Conservation (phyloP, 2,113 vertebrate species). For the Desmodus rotundus region DNA sequence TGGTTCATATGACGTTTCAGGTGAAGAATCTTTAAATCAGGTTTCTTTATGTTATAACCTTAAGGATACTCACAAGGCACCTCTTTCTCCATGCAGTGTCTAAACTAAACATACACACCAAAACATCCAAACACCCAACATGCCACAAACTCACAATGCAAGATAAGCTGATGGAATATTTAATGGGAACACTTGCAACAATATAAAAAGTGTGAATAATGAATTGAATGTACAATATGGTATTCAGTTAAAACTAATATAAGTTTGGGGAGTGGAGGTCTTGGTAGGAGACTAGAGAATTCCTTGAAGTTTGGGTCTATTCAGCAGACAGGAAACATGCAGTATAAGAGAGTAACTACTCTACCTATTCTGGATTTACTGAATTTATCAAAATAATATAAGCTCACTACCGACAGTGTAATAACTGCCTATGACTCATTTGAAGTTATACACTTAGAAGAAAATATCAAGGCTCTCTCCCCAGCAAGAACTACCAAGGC, state of each 20-base stretch:
- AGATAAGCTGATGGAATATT: constrained; percentile 60
- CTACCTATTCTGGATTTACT: background rate
- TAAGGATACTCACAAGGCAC: constrained; percentile 36
- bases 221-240: constrained; percentile 65
- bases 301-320: constrained; percentile 72
- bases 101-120: constrained; percentile 65
- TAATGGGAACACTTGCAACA: constrained; percentile 35
- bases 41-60: constrained; percentile 17
- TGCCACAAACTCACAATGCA: constrained; percentile 69
- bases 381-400: background rate
- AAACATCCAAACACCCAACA: constrained; percentile 67
- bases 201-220: constrained; percentile 51
- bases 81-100: constrained; percentile 76
- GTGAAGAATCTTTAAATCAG: constrained; percentile 34
- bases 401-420: background rate
- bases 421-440: background rate
- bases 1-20: background rate
- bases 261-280: background rate
- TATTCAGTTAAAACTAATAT: constrained; percentile 74
- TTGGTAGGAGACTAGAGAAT: constrained; percentile 49
- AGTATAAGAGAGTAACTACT: background rate
- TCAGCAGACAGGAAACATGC: constrained; percentile 78
- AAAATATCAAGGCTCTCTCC: constrained; percentile 30
- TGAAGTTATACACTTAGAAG: constrained; percentile 26
- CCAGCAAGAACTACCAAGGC: background rate